Conservation (phyloP, 2,888 invertebrate species). For the Catotricha subobsoleta region DNA sequence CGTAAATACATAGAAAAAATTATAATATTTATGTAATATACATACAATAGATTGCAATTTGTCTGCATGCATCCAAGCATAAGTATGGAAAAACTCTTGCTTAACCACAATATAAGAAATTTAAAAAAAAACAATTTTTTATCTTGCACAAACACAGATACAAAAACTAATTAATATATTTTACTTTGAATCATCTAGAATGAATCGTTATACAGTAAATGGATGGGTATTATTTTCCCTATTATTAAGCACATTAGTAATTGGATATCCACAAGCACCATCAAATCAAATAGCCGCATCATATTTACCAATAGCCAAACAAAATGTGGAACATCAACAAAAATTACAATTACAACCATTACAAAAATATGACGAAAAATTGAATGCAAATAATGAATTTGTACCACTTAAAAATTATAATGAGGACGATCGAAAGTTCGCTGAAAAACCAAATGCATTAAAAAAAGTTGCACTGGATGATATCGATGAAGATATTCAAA, state of each 20-base stretch:
- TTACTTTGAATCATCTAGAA: too few species aligned
- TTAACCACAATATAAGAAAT: too few species aligned
- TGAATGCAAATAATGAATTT: not conserved
- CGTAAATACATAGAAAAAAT: too few species aligned
- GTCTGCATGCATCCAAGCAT: too few species aligned
- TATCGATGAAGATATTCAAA: conserved; percentile 63
- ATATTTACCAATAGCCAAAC: conserved; percentile 13
- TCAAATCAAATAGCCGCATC: conserved; percentile 8
- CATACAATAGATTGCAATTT: too few species aligned
- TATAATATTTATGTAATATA: too few species aligned
- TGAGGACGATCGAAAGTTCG: conserved; percentile 56
- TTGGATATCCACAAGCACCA: conserved; percentile 41
- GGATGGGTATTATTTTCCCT: conserved; percentile 55
- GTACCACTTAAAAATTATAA: not conserved
- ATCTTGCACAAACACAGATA: too few species aligned
- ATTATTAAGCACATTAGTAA: conserved; percentile 44
- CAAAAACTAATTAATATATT: too few species aligned
- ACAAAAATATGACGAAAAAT: conserved; percentile 14
- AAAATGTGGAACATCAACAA: conserved; percentile 8
- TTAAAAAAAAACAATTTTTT: too few species aligned
- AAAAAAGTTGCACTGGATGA: conserved; percentile 75
- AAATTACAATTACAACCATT: conserved; percentile 14
- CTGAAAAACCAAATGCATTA: conserved; percentile 72
- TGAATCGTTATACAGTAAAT: conserved; percentile 45
- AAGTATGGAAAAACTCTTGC: too few species aligned